Evolutionary conservation across 2,888 invertebrate genomes (phyloP).

Genomic region (Chrysopilus asiliformis): DNA sequence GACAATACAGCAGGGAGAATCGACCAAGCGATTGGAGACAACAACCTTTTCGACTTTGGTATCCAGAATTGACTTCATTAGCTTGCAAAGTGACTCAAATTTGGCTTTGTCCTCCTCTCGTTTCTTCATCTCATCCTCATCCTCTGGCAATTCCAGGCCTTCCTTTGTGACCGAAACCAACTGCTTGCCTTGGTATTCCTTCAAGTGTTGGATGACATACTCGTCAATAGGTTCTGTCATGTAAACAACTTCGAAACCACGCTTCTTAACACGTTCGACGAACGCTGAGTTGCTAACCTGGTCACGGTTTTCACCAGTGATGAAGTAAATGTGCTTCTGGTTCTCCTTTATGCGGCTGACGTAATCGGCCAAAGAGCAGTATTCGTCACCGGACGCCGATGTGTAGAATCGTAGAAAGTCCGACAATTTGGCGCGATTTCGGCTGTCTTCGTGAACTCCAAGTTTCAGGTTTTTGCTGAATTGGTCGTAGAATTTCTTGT

Average conservation of each 20-base stretch:
- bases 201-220: conserved; percentile 96
- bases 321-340: conserved; percentile 97
- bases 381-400: conserved; percentile 88
- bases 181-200: conserved; percentile 93
- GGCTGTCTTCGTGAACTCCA: conserved; percentile 94
- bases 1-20: conserved; percentile 98
- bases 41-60: conserved; percentile 97
- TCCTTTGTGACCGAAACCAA: conserved; percentile 97
- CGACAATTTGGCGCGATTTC: conserved; percentile 81
- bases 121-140: conserved; percentile 95
- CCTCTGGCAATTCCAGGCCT: conserved; percentile 91
- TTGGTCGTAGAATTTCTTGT: conserved; percentile 97
- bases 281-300: conserved; percentile 94
- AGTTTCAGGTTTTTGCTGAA: conserved; percentile 95
- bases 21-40: conserved; percentile 90
- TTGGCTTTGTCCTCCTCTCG: conserved; percentile 70
- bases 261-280: conserved; percentile 93
- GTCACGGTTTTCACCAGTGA: conserved; percentile 90
- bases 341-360: conserved; percentile 96
- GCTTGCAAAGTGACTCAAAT: conserved; percentile 50
- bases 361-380: conserved; percentile 89
- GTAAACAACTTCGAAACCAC: conserved; percentile 95
- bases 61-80: conserved; percentile 94
- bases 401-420: conserved; percentile 87
- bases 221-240: conserved; percentile 99